Evolutionary conservation across 2,113 vertebrate species (phyloP), one percentile per base, ranked within the genome.

Genomic region (Pterocles orientalis): DNA sequence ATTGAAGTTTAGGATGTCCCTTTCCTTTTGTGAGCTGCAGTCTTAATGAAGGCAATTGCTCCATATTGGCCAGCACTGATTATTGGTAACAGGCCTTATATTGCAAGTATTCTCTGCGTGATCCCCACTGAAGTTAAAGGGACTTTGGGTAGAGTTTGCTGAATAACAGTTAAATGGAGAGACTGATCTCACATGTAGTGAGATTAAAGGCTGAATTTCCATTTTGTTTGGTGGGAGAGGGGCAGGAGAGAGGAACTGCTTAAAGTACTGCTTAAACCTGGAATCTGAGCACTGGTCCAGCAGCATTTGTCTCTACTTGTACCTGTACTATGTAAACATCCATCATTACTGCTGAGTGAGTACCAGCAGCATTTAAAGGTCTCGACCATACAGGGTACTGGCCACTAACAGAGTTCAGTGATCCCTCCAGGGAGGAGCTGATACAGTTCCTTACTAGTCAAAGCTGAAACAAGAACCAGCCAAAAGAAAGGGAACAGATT

Each of bases 11-110:
- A 64, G 64, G 64, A 58, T 78, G 31, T 50, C 71, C 6, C 60
- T 93, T 94, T 90, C 71, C 26, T 80, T 93, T 83, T 82, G 72
- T 86, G 77, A 92, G 56, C 65, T 75, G 21, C 33, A 83, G 34
- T 53, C 80, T 76, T 95, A 94, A 92, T 83, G 83, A 95, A 54
- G 48, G 15, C 66, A 88, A 78, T 81, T 80, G 60, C 58, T 92
- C 13, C 66, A 43, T 36, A 58, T 83, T 81, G 57, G 41, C 45
- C 65, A 50, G 69, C 43, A n/a, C 23, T 48, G 54, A 50, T 78
- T 47, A 56, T 64, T 71, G 8, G 16, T 54, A 90, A 28, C 33
- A 51, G 29, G 24, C 51, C 26, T 64, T 60, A 2, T 51, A 29
- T 31, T 71, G n/a, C 65, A 86, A 64, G 12, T 21, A 9, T 65